Evolutionary conservation across 2,113 vertebrate species (phyloP), one percentile per base, ranked within the genome.

Genomic region (Speoplatyrhinus poulsoni): DNA sequence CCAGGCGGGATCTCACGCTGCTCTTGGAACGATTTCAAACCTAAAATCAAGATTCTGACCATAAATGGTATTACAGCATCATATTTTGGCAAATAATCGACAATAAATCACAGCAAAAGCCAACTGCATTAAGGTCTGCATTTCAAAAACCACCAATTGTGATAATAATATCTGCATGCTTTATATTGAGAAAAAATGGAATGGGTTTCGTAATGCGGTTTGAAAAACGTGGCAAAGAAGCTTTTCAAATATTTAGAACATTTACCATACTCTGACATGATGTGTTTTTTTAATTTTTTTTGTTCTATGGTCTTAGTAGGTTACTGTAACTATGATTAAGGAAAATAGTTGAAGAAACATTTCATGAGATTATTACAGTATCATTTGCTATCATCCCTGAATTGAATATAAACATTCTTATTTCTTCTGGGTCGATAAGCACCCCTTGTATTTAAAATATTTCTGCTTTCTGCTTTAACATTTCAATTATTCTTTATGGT

Each of bases 11-110:
- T 26, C 79, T 86, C 83, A 82, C 61, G 60, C 58, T 12, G 3
- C 49, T 9, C 64, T 46, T 52, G 65, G 55, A 56, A 75, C 53
- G 48, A 49, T 53, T 62, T 76, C 76, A 78, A 67, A 69, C 64
- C 19, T 3, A 61, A 74, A 56, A 33, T 59, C 69, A 52, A 75
- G 55, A 71, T 47, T 67, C 54, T 73, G 74, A 72, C 89, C 80
- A 80, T 89, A 86, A 84, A 89, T 83, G 81, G 85, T 67, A 32
- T 54, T 2, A 1, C 15, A 69, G 64, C 52, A 73, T 74, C 67
- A 71, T 62, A 76, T 72, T 76, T 76, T 84, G 81, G 84, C 78
- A 71, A 69, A 79, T 55, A n/a, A 60, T 76, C 6, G 11, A 49
- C 2, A 66, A 47, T 55, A 70, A 62, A 57, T 73, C 57, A 67